Evolutionary conservation across 2,113 vertebrate species (phyloP), one percentile per base, ranked within the genome.

Genomic region (Pygoscelis adeliae): DNA sequence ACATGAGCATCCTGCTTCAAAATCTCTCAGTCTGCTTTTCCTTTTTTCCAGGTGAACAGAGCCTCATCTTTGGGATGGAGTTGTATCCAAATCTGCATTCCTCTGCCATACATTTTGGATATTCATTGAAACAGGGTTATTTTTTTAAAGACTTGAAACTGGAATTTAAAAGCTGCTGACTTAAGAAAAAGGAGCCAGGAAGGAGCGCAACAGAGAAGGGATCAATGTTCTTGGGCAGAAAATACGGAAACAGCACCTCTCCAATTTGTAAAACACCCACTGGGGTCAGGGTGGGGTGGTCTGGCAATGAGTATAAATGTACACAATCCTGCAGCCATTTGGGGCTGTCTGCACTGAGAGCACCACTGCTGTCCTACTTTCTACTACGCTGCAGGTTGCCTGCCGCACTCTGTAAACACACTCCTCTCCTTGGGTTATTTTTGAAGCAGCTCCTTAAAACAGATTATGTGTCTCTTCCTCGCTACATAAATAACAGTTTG

Each of bases 371-470:
- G 49, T 15, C 53, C 55, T 40, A 44, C 66, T 86, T 79, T 38
- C 29, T 50, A 19, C 62, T 40, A 3, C 61, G 36, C 69, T 84
- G 69, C 73, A 67, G 47, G 83, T 74, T 29, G 3, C 71, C 80
- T 83, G 55, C 84, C 65, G 53, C 0, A 0, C 62, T 86, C 52
- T 74, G 79, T 79, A 87, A 83, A 83, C 82, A 65, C 49, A 29
- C 34, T 91, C 36, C 79, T 76, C 71, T 94, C 71, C 70, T 55
- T 27, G 9, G 62, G 76, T 91, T 97, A 90, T 92, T 97, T 94
- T 90, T 95, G 82, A 94, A 95, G 70, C 88, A 80, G 46, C 53
- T 90, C 67, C 77, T 95, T 89, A 58, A 83, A 94, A 88, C 92
- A 93, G 85, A 93, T 90, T 52, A 16, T 1, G 5, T n/a, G 46